Percentiles rank a stretch among this genome's conserved stretches.
Evolutionary conservation across 2,797 vertebrate species (phyloP).

Genomic region (Myotis vivesi): DNA sequence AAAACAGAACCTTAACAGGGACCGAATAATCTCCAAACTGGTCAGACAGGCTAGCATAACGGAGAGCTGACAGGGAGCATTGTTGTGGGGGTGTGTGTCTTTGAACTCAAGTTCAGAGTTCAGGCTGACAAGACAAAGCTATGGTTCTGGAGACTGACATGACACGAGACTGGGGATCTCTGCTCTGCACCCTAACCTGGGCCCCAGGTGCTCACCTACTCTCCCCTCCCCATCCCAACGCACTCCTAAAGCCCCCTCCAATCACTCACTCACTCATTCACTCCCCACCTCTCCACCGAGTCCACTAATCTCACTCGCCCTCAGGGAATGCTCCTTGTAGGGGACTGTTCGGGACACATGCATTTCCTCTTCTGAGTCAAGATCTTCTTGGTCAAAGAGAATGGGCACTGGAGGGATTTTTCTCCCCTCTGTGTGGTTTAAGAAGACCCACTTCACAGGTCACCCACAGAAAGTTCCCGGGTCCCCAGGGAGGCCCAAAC

Average conservation of each 20-base stretch:
- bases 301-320: neutral
- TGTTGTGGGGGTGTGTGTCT: neutral
- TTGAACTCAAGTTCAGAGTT: neutral
- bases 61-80: neutral
- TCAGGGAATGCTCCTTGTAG: neutral
- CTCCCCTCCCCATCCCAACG: neutral
- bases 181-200: neutral
- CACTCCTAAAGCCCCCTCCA: neutral
- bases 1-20: neutral
- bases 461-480: neutral
- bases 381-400: neutral
- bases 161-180: neutral
- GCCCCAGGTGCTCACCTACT: accelerated
- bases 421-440: conserved; percentile 66
- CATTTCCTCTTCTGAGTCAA: neutral
- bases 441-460: conserved; percentile 76
- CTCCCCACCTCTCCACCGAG: neutral
- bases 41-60: neutral
- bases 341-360: neutral
- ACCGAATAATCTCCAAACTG: neutral
- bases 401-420: conserved; percentile 75
- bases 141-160: neutral
- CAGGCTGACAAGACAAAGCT: neutral
- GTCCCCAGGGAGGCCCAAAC: neutral
- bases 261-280: neutral